These are phyloP conservation scores for Phataginus tetradactyla DNA, from an alignment of 2,797 vertebrate species.

Conservation along the genomic window DNA sequence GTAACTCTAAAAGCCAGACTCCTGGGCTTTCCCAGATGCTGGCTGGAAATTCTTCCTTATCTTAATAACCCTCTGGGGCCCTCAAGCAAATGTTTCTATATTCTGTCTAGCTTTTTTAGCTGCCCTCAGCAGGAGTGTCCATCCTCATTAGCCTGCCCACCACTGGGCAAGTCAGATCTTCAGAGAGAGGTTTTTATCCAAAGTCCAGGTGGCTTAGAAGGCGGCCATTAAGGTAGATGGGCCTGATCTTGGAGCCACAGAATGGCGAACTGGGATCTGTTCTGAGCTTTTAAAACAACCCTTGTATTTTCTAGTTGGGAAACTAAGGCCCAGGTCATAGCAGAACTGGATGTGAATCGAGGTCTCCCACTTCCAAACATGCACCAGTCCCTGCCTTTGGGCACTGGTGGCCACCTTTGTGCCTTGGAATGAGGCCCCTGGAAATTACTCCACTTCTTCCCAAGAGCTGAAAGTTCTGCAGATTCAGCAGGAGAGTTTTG, in stretches of 20 bases:
- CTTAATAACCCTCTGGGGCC: not conserved
- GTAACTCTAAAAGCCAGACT: not conserved
- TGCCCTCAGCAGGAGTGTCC: not conserved
- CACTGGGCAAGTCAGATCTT: not conserved
- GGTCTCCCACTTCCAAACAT: not conserved
- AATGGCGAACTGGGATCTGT: accelerated
- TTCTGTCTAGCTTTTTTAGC: not conserved
- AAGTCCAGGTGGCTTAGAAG: not conserved
- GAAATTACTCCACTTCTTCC: not conserved
- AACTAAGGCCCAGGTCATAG: not conserved
- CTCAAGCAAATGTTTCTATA: not conserved
- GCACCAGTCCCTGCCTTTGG: not conserved
- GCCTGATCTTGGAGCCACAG: not conserved
- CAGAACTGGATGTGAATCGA: accelerated
- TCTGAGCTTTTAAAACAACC: not conserved
- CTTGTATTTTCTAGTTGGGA: not conserved
- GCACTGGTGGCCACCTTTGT: not conserved
- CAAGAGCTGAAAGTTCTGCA: not conserved
- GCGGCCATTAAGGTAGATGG: not conserved
- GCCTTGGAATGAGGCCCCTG: not conserved
- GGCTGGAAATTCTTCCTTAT: not conserved
- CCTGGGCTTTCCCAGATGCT: not conserved
- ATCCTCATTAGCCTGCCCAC: not conserved
- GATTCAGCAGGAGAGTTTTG: not conserved
- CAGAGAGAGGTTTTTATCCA: not conserved